Conservation (phyloP, 2,113 vertebrate genomes). For the Neodontobutis hainanensis region DNA sequence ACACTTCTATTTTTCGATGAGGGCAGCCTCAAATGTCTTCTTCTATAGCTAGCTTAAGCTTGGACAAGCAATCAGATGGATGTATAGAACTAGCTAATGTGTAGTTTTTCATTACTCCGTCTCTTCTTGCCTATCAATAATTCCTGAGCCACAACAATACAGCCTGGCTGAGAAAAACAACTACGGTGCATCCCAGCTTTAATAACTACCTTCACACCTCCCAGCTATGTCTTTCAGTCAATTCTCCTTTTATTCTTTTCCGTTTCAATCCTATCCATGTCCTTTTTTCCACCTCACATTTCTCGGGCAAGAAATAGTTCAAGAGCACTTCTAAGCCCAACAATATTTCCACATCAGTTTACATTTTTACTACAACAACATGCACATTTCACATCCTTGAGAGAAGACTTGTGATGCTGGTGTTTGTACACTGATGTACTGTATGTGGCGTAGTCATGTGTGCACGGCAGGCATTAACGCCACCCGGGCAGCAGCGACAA, state of each 20-base stretch:
- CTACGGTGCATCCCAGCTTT: slow-evolving; percentile 58
- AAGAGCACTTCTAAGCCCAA: slow-evolving; percentile 17
- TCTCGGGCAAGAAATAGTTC: slow-evolving; percentile 21
- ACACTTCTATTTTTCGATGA: neutral
- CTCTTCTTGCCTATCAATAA: slow-evolving; percentile 68
- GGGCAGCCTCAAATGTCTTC: slow-evolving; percentile 39
- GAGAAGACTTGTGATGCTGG: neutral
- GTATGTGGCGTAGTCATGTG: slow-evolving; percentile 29
- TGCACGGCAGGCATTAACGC: slow-evolving; percentile 35
- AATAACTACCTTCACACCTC: slow-evolving; percentile 68
- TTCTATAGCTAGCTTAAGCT: too few species aligned
- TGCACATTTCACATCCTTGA: too few species aligned
- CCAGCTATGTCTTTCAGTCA: slow-evolving; percentile 53
- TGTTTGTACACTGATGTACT: neutral
- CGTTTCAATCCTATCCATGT: slow-evolving; percentile 24
- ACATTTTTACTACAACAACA: neutral
- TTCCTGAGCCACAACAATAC: slow-evolving; percentile 61
- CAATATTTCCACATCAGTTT: slow-evolving; percentile 4
- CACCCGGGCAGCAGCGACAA: slow-evolving; percentile 57
- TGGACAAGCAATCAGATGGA: slow-evolving; percentile 17
- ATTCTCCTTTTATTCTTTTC: slow-evolving; percentile 32
- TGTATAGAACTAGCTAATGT: slow-evolving; percentile 37
- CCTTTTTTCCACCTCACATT: slow-evolving; percentile 19
- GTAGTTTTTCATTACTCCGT: slow-evolving; percentile 59
- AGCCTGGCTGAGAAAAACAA: slow-evolving; percentile 62